Base-by-base conservation (phyloP, 2,888 invertebrate genomes). In the Pachydiplax longipennis region DNA sequence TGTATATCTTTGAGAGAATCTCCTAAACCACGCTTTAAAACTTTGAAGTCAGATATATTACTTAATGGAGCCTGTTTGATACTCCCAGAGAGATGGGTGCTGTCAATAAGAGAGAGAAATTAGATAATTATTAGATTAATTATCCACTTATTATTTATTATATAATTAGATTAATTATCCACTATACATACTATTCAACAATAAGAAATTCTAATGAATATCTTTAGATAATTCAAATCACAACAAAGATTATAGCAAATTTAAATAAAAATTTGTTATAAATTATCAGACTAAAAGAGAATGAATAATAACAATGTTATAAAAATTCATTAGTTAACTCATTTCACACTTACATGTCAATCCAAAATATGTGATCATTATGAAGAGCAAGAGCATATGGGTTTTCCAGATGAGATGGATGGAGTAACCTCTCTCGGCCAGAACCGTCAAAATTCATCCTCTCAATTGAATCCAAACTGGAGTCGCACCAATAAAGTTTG, bases 401-500 rank as follows among this genome's bases (percentile, higher is more conserved):
- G 93, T 95, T 95, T 91, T 95, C 95, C 31, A 95, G 93, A 92
- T 91, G 91, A 92, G 92, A 94, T 94, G 53, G 73, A 92, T 95
- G 95, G 80, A 95, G 92, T 91, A 95, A 93, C 61, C 95, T 94
- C 92, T 94, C 94, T 92, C 95, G 94, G 22, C 95, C 94, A 91
- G 94, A 94, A 31, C 97, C 97, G 94, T 96, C 96, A 94, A 97
- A 97, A 91, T 95, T 95, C 91, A 96, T 95, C 92, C 96, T 95
- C 95, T 97, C 97, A 91, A 98, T 96, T 81, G 96, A 95, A 93
- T 96, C 96, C 91, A 95, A 95, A 92, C 95, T 95, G 90, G 96
- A 94, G 94, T 98, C 97, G 93, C 96, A 96, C 97, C 98, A 98
- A 94, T 98, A 98, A 81, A 98, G 95, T 92, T 95, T 95, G 92